Percentiles rank a stretch among this genome's conserved stretches.
These are phyloP conservation scores for Anticlea derivata DNA, from an alignment of 2,888 invertebrate genomes.

Conservation along the genomic window DNA sequence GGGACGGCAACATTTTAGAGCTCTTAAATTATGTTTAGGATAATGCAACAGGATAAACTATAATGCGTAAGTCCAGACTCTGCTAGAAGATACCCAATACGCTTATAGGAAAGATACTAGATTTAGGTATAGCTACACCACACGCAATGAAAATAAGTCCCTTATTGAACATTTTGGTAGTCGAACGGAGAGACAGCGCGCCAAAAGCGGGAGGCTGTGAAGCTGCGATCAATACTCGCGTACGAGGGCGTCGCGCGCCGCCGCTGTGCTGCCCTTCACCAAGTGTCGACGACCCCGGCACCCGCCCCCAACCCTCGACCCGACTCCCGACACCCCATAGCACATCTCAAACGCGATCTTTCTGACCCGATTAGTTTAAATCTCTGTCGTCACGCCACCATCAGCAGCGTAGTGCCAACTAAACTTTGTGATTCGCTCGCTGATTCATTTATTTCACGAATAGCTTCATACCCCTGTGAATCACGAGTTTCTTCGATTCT, in stretches of 20 bases:
- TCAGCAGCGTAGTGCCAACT: slow-evolving; percentile 4
- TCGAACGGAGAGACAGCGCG: slow-evolving; percentile 43
- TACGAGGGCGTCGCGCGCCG: slow-evolving; percentile 43
- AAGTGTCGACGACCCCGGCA: slow-evolving; percentile 75
- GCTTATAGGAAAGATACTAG: too few relatives aligned
- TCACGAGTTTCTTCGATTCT: slow-evolving; percentile 1
- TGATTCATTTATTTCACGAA: slow-evolving; percentile 31
- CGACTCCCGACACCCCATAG: slow-evolving; percentile 54
- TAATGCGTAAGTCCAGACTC: too few relatives aligned
- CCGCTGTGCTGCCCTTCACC: slow-evolving; percentile 73
- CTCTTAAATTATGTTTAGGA: too few relatives aligned
- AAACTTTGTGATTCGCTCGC: slow-evolving; percentile 25
- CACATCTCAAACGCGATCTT: slow-evolving; percentile 59
- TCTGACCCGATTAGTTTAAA: slow-evolving; percentile 70
- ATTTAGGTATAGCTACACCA: slow-evolving; percentile 14
- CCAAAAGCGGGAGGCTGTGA: slow-evolving; percentile 63
- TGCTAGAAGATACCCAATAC: too few relatives aligned
- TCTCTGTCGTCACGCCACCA: slow-evolving; percentile 38
- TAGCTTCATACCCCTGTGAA: slow-evolving; percentile 14
- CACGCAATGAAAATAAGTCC: slow-evolving; percentile 21
- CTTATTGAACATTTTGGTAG: slow-evolving; percentile 35
- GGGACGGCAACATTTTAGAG: too few relatives aligned
- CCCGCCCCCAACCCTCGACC: slow-evolving; percentile 46
- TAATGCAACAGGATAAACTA: too few relatives aligned
- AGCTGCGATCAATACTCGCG: slow-evolving; percentile 73